Conservation (phyloP, 2,113 vertebrate species). For the Eolophus roseicapilla region DNA sequence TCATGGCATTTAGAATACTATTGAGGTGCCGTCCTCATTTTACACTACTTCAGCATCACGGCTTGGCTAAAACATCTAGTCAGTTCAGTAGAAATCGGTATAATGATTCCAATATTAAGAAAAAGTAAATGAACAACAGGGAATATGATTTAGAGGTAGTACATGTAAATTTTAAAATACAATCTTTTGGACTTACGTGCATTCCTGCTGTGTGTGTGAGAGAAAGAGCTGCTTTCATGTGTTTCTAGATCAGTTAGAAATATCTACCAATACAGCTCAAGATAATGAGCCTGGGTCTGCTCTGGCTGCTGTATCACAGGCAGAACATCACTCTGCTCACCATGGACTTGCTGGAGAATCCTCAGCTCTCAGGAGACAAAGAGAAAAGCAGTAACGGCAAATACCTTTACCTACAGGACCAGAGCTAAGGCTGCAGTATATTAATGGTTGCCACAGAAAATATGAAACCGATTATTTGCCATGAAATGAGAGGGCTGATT, state of each 20-base stretch:
- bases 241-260: background rate
- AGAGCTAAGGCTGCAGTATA: background rate
- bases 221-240: background rate
- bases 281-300: background rate
- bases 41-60: background rate
- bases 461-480: background rate
- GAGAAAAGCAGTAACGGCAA: background rate
- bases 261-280: background rate
- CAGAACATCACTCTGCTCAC: background rate
- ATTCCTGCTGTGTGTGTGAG: background rate
- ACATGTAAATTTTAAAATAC: background rate
- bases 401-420: background rate
- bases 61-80: background rate
- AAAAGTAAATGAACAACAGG: slow-evolving; percentile 14
- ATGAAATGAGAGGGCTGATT: slow-evolving; percentile 6
- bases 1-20: background rate
- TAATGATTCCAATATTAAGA: background rate
- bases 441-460: slow-evolving; percentile 16
- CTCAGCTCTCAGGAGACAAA: background rate
- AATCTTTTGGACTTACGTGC: background rate
- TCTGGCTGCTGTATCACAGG: background rate
- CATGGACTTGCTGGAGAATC: background rate
- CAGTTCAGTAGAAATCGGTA: background rate
- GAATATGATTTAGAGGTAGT: background rate
- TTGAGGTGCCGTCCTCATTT: background rate